Evolutionary conservation across 2,797 vertebrate genomes (phyloP).

Genomic region (Antennarius maculatus): DNA sequence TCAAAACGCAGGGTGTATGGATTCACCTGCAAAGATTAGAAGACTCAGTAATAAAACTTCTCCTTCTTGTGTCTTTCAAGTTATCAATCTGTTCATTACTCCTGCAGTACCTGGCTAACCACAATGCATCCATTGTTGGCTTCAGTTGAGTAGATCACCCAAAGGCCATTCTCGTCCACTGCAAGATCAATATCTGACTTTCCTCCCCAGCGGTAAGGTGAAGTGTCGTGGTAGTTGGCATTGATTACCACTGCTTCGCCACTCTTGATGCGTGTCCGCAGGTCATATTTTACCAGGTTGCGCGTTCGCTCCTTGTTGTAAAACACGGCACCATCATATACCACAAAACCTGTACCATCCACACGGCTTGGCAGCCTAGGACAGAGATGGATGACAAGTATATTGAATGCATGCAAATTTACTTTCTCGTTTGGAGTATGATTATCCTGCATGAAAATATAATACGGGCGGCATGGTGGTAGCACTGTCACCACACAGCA

Average conservation of each 20-base stretch:
- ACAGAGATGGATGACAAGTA: background rate
- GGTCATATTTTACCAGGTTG: conserved; percentile 93
- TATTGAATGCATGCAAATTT: background rate
- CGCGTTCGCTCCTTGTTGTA: conserved; percentile 95
- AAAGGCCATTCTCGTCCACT: conserved; percentile 93
- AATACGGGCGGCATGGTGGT: no score
- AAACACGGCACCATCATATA: conserved; percentile 94
- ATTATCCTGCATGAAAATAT: no score
- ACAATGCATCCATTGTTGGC: conserved; percentile 91
- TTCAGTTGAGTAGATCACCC: conserved; percentile 95
- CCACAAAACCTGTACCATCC: conserved; percentile 93
- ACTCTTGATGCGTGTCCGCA: conserved; percentile 93
- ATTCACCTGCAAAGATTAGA: conserved; percentile 81
- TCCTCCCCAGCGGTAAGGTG: conserved; percentile 94
- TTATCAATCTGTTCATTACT: conserved; percentile 14
- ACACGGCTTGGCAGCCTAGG: conserved; percentile 89
- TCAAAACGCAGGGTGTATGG: conserved; percentile 94
- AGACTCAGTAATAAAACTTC: background rate
- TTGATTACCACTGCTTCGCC: conserved; percentile 92
- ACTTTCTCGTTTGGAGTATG: no score
- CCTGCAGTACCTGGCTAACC: conserved; percentile 87
- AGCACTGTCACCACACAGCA: no score
- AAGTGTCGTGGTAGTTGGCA: conserved; percentile 95
- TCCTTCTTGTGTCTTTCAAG: background rate
- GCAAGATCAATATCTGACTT: conserved; percentile 95